Evolutionary conservation across 1,140 invertebrate genomes (phyloP), one percentile per base, ranked within the genome.

Genomic region (Cardiocondyla obscurior): DNA sequence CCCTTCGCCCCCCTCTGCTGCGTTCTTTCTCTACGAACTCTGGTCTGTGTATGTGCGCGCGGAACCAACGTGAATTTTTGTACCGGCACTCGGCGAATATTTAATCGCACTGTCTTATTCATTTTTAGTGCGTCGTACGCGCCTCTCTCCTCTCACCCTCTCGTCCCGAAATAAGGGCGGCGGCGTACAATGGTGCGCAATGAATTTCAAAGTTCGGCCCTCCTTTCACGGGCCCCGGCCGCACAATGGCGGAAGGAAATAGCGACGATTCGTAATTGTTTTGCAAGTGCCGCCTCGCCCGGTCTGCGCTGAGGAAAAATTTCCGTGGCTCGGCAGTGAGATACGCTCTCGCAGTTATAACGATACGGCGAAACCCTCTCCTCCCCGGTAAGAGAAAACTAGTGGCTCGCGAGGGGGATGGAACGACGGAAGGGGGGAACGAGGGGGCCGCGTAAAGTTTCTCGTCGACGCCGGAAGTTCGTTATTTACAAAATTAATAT

Each of bases 401-500:
- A 16, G 14, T 16, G 33, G 5, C 30, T 25, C n/a, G 14, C 30
- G 51, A 57, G 64, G 44, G 22, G 28, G 8, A 49, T 25, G 77
- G 39, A 65, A 76, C 49, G 65, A 25, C 36, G 58, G 39, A 19
- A 19, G 39, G 25, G 28, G n/a, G 42, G 12, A n/a, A n/a, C n/a
- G n/a, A n/a, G n/a, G n/a, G n/a, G n/a, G n/a, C n/a, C 5, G 67
- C 7, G 33, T 76, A 86, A 83, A 88, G 73, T 65, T 77, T 73
- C 58, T 81, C 73, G 79, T 73, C 82, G 55, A 30, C 53, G 51
- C 65, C 55, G 81, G 70, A 74, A 84, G 51, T 62, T 28, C 67
- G 79, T 83, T 88, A 88, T 88, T 88, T 85, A 88, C 73, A 73
- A 85, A 87, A 88, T 88, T 88, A 88, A 88, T 88, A 85, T 88